These are phyloP conservation scores for Leuctra nigra DNA, from an alignment of 2,888 invertebrate species.

Conservation along the genomic window DNA sequence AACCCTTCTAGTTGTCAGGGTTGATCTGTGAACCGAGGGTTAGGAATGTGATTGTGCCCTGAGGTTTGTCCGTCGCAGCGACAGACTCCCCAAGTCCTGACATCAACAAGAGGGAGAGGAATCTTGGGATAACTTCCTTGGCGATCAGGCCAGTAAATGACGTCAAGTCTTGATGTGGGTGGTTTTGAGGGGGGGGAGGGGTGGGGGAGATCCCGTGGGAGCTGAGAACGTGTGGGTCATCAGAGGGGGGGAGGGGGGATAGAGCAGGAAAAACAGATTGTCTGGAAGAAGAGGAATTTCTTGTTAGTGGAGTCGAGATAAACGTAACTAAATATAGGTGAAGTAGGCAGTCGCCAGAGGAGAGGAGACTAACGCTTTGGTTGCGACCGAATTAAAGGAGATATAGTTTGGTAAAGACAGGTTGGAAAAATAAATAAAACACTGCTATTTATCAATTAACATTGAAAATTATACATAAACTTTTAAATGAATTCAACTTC, in stretches of 20 bases:
- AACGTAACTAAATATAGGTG: constrained; percentile 13
- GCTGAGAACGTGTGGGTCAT: constrained; percentile 15
- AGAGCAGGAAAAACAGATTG: constrained; percentile 15
- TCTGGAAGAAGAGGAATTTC: constrained; percentile 17
- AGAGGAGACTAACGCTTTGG: too few relatives aligned
- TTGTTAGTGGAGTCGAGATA: constrained; percentile 9
- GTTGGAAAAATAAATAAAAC: too few relatives aligned
- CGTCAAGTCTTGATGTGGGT: constrained; percentile 14
- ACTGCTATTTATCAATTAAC: too few relatives aligned
- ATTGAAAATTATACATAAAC: too few relatives aligned
- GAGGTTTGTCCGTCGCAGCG: constrained; percentile 10
- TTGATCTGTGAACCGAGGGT: too few relatives aligned
- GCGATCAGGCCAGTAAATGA: constrained; percentile 15
- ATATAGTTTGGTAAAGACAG: too few relatives aligned
- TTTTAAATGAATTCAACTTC: too few relatives aligned
- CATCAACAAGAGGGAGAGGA: constrained; percentile 4
- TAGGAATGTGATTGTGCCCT: not conserved
- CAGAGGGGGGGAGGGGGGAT: constrained; percentile 11
- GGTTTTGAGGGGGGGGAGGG: not conserved
- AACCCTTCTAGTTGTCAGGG: too few relatives aligned
- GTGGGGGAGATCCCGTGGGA: constrained; percentile 9
- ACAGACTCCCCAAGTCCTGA: constrained; percentile 5
- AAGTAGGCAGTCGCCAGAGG: too few relatives aligned
- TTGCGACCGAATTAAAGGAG: too few relatives aligned
- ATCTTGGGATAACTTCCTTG: constrained; percentile 14